Evolutionary conservation across 2,888 invertebrate species (phyloP).

Genomic region (Thymelicus sylvestris): DNA sequence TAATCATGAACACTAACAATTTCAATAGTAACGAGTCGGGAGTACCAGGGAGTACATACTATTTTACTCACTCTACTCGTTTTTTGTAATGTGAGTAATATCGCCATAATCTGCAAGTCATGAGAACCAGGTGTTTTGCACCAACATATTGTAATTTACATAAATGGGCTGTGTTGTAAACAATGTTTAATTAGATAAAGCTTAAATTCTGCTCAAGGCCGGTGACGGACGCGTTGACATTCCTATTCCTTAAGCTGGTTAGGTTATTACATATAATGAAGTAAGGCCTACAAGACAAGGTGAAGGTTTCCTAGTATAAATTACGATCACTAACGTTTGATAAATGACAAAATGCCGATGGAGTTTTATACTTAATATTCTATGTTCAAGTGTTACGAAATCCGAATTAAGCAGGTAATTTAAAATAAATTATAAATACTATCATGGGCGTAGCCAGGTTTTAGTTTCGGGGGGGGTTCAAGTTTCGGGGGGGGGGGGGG

Average conservation of each 20-base stretch:
- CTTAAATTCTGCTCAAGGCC: not conserved
- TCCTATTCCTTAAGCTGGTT: not conserved
- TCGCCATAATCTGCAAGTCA: too few species aligned
- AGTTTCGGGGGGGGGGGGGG: too few species aligned
- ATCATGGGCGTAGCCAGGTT: too few species aligned
- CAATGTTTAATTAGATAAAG: not conserved
- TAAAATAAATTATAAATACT: not conserved
- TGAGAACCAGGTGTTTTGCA: too few species aligned
- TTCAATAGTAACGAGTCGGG: too few species aligned
- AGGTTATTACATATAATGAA: constrained; percentile 1
- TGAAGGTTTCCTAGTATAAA: constrained; percentile 9
- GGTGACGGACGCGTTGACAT: constrained; percentile 8
- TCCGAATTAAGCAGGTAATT: not conserved
- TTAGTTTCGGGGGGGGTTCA: too few species aligned
- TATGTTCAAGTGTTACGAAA: not conserved
- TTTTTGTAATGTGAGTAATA: too few species aligned
- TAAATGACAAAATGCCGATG: constrained; percentile 2
- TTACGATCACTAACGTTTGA: constrained; percentile 3
- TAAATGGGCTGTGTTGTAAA: too few species aligned
- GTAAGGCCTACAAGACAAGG: constrained; percentile 11
- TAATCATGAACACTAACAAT: too few species aligned
- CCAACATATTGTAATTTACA: too few species aligned
- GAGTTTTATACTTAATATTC: not conserved
- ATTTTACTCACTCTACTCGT: too few species aligned
- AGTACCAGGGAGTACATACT: too few species aligned